Conservation (phyloP, 1,140 invertebrate species). For the Drosophila paulistorum region DNA sequence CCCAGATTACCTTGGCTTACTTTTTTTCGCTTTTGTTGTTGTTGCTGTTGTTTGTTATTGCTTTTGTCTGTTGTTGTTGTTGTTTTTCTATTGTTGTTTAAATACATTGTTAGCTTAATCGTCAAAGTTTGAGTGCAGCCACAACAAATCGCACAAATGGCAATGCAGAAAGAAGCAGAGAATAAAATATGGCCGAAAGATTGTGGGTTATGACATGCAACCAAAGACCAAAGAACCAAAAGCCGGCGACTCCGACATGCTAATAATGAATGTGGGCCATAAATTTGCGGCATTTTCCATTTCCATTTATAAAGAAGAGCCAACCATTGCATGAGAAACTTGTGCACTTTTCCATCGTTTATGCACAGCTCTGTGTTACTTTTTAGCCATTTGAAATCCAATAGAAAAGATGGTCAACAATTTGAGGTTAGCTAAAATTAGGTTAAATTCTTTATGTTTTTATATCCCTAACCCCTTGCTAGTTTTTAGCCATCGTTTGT, state of each 20-base stretch:
- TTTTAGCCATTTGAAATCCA: background rate
- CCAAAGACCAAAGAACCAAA: background rate
- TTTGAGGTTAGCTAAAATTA: background rate
- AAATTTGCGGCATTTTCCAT: slow-evolving; percentile 7
- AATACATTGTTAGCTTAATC: slow-evolving; percentile 21
- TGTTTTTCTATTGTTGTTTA: background rate
- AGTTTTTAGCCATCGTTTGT: no score
- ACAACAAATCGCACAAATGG: slow-evolving; percentile 19
- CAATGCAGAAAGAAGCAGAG: background rate
- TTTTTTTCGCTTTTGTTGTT: background rate
- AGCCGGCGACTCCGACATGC: slow-evolving; percentile 7
- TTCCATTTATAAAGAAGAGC: background rate
- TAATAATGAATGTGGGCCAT: slow-evolving; percentile 17
- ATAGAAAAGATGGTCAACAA: background rate
- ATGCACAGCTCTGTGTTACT: slow-evolving; percentile 7
- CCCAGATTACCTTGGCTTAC: slow-evolving; percentile 16
- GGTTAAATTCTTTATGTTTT: background rate
- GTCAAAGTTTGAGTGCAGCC: slow-evolving; percentile 17
- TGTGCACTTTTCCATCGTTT: slow-evolving; percentile 4
- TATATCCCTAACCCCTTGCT: no score
- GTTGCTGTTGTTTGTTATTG: background rate
- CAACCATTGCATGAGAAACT: slow-evolving; percentile 1
- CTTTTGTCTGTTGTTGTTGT: background rate
- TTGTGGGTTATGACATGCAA: slow-evolving; percentile 21
- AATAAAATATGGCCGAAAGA: slow-evolving; percentile 8